phyloP scores from a whole-genome alignment of 2,888 invertebrate species.

The Epinotia ramella region DNA sequence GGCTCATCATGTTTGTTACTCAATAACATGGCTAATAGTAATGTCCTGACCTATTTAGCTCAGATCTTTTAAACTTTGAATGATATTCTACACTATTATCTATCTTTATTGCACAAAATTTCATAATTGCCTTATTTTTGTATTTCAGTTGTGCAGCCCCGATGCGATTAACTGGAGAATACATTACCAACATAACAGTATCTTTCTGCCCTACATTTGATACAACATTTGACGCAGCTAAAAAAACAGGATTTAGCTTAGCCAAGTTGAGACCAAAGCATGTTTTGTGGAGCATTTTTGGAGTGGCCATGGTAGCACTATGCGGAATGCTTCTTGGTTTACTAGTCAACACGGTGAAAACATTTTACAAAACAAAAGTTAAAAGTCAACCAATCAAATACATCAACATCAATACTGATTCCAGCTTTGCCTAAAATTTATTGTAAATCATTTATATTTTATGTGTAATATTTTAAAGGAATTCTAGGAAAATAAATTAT shows the following conservation, averaged over 20 bases:
- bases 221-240: constrained; percentile 60
- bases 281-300: constrained; percentile 77
- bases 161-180: constrained; percentile 72
- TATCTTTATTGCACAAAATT: constrained; percentile 11
- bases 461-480: constrained; percentile 22
- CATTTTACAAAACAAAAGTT: constrained; percentile 69
- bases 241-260: constrained; percentile 61
- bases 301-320: constrained; percentile 70
- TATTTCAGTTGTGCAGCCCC: constrained; percentile 79
- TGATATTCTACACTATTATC: not conserved
- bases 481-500: constrained; percentile 23
- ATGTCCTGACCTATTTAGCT: constrained; percentile 19
- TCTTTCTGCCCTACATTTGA: constrained; percentile 76
- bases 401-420: constrained; percentile 69
- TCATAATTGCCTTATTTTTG: not conserved
- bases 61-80: constrained; percentile 15
- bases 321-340: constrained; percentile 75
- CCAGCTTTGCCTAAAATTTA: constrained; percentile 67
- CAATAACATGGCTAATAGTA: not conserved
- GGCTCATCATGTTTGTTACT: constrained; percentile 21
- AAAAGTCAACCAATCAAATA: constrained; percentile 74
- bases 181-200: constrained; percentile 73
- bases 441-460: constrained; percentile 46
- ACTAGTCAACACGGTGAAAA: constrained; percentile 69
- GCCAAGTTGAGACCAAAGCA: constrained; percentile 74